Evolutionary conservation across 2,797 vertebrate genomes (phyloP).

Genomic region (Squalus acanthias): DNA sequence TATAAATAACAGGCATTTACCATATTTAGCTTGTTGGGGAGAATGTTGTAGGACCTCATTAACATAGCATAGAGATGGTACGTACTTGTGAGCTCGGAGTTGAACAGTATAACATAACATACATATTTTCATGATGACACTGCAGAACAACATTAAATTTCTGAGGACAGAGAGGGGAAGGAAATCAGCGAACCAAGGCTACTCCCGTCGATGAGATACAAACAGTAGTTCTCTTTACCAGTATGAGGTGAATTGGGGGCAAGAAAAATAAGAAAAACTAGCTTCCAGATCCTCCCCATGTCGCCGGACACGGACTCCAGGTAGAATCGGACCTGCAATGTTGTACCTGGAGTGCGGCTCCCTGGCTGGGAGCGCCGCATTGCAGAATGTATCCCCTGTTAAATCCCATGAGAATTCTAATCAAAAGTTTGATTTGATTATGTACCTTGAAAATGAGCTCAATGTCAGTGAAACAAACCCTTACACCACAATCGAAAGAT

Average conservation of each 20-base stretch:
- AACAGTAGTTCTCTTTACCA: neutral
- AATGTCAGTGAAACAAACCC: neutral
- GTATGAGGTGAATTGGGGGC: neutral
- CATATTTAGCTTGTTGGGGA: neutral
- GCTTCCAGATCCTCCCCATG: neutral
- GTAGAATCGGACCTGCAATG: neutral
- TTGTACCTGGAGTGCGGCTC: neutral
- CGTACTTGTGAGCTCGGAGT: neutral
- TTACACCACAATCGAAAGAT: neutral
- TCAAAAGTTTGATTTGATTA: neutral
- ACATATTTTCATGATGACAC: neutral
- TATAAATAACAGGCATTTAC: neutral
- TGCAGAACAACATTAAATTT: neutral
- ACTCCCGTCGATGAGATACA: neutral
- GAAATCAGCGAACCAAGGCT: neutral
- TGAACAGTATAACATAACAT: neutral
- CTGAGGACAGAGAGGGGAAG: neutral
- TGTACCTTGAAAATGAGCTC: neutral
- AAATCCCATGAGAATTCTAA: slow-evolving; percentile 35
- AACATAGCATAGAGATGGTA: neutral
- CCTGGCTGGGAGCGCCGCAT: slow-evolving; percentile 26
- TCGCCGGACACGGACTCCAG: neutral
- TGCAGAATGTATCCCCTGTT: slow-evolving; percentile 43
- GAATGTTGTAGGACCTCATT: neutral
- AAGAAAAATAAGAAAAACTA: neutral